A percentile compares a stretch with the other conserved stretches of the same genome.
These are phyloP conservation scores for Kryphioiulus occultus DNA, from an alignment of 2,888 invertebrate species.

Conservation along the genomic window DNA sequence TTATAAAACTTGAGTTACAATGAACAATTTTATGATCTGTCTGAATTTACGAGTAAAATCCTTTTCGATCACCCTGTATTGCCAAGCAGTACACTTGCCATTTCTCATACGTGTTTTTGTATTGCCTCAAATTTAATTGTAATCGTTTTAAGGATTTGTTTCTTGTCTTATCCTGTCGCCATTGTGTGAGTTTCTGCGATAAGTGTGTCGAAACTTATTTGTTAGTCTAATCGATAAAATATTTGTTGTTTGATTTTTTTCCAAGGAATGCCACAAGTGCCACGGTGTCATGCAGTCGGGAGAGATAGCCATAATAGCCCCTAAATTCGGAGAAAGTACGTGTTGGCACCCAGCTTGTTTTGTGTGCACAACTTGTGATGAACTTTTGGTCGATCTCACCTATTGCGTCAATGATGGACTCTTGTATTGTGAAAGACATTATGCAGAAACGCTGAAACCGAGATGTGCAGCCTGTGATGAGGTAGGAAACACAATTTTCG, in stretches of 20 bases:
- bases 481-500: slow-evolving; percentile 70
- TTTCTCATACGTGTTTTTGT: too few species aligned
- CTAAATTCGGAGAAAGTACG: slow-evolving; percentile 77
- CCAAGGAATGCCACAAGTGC: slow-evolving; percentile 82
- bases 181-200: too few species aligned
- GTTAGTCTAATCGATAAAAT: not conserved
- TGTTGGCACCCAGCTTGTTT: slow-evolving; percentile 95
- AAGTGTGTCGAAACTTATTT: too few species aligned
- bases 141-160: slow-evolving; percentile 39
- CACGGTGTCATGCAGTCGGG: slow-evolving; percentile 78
- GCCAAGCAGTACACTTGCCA: too few species aligned
- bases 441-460: slow-evolving; percentile 94
- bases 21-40: too few species aligned
- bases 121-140: not conserved
- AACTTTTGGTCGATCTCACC: slow-evolving; percentile 93
- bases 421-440: slow-evolving; percentile 93
- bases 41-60: too few species aligned
- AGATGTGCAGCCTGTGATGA: slow-evolving; percentile 97
- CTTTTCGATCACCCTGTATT: too few species aligned
- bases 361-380: slow-evolving; percentile 84
- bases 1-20: too few species aligned
- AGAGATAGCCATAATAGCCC: slow-evolving; percentile 83
- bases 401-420: slow-evolving; percentile 91
- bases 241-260: not conserved
- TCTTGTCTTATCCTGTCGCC: too few species aligned